Conservation (phyloP, 1,140 invertebrate species). For the Orchestia grillus region DNA sequence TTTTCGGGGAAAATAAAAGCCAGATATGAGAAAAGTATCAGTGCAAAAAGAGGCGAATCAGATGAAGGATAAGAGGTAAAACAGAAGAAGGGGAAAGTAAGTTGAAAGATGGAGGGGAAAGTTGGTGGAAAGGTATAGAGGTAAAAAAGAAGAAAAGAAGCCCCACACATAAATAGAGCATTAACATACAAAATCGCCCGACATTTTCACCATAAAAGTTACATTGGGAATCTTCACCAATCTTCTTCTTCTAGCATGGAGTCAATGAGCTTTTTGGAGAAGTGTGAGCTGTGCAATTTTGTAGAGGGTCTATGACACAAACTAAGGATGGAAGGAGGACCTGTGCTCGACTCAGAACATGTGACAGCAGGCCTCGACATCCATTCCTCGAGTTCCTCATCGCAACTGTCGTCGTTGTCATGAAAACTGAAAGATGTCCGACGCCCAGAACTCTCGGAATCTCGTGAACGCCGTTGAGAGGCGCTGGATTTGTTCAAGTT, state of each 20-base stretch:
- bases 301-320: background rate
- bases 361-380: background rate
- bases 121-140: background rate
- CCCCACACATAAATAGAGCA: background rate
- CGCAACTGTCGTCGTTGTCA: background rate
- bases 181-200: background rate
- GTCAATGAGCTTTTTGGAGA: background rate
- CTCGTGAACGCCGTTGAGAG: background rate
- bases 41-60: background rate
- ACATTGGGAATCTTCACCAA: background rate
- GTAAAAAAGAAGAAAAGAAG: background rate
- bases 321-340: background rate
- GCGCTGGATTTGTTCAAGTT: background rate
- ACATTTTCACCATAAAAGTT: background rate
- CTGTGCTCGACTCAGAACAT: background rate
- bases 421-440: background rate
- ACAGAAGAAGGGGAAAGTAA: background rate
- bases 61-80: background rate
- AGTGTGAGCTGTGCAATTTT: background rate
- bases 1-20: too few relatives aligned
- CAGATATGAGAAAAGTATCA: too few relatives aligned
- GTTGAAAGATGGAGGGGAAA: background rate
- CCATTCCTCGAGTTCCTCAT: background rate
- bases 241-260: background rate
- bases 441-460: background rate